These are phyloP conservation scores for Scartelaos histophorus DNA, from an alignment of 2,113 vertebrate species.

Conservation along the genomic window DNA sequence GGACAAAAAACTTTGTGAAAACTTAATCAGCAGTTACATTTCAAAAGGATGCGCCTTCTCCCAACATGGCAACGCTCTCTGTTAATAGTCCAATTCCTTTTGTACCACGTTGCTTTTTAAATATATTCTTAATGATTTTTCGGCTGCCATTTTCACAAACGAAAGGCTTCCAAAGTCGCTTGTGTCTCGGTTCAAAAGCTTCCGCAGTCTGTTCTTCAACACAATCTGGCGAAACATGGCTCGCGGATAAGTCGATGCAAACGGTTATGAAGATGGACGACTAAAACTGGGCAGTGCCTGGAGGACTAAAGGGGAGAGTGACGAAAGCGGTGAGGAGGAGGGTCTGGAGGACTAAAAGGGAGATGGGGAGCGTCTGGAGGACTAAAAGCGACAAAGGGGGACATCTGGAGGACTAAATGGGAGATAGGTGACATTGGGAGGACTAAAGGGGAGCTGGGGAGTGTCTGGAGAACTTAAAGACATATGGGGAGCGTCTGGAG, in stretches of 20 bases:
- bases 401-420: too few relatives aligned
- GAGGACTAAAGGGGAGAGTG: too few relatives aligned
- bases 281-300: neutral
- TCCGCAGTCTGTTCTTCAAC: neutral
- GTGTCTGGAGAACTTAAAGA: too few relatives aligned
- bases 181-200: neutral
- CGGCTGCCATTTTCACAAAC: slow-evolving; percentile 1
- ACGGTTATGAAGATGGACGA: neutral
- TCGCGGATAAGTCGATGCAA: neutral
- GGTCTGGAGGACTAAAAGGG: too few relatives aligned
- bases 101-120: neutral
- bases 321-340: too few relatives aligned
- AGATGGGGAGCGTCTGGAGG: too few relatives aligned
- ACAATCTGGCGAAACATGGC: neutral
- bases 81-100: neutral
- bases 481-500: too few relatives aligned
- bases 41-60: neutral
- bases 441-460: too few relatives aligned
- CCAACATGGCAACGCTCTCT: neutral
- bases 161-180: neutral
- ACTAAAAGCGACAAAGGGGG: too few relatives aligned
- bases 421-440: too few relatives aligned
- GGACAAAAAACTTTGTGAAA: neutral
- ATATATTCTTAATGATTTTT: neutral
- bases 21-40: slow-evolving; percentile 4